Evolutionary conservation across 1,140 invertebrate species (phyloP).

Genomic region (Carposina sasakii): DNA sequence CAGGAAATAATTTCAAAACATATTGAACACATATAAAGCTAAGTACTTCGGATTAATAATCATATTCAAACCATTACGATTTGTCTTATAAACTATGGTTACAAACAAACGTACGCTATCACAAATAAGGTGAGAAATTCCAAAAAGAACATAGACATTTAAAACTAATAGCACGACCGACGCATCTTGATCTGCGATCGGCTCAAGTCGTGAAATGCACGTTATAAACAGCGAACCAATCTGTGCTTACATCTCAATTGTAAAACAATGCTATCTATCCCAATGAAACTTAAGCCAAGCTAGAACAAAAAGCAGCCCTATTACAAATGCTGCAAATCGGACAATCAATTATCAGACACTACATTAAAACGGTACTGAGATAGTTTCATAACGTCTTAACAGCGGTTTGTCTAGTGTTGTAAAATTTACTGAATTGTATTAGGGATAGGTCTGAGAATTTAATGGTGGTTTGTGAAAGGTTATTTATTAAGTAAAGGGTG

Average conservation of each 20-base stretch:
- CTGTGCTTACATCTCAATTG: conserved; percentile 44
- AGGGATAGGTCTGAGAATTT: neutral
- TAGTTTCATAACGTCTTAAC: neutral
- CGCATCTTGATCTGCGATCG: neutral
- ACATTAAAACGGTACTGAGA: neutral
- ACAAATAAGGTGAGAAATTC: too few relatives aligned
- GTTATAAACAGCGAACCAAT: conserved; percentile 4
- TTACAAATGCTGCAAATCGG: conserved; percentile 1
- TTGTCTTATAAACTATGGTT: too few relatives aligned
- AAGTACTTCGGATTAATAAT: too few relatives aligned
- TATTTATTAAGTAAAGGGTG: conserved; percentile 41
- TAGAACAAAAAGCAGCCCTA: conserved; percentile 27
- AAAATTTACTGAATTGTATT: neutral
- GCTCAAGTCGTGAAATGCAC: conserved; percentile 9
- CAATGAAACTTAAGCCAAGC: conserved; percentile 15
- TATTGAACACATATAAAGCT: too few relatives aligned
- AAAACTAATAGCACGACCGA: too few relatives aligned
- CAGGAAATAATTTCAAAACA: too few relatives aligned
- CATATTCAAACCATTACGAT: too few relatives aligned
- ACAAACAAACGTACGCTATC: too few relatives aligned
- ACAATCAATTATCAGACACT: conserved; percentile 14
- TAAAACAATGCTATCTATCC: conserved; percentile 43
- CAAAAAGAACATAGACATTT: too few relatives aligned
- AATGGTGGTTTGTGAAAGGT: too few relatives aligned
- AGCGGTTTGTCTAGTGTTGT: neutral